phyloP scores from a whole-genome alignment of 2,797 vertebrate genomes.

The Leontocebus nigricollis region DNA sequence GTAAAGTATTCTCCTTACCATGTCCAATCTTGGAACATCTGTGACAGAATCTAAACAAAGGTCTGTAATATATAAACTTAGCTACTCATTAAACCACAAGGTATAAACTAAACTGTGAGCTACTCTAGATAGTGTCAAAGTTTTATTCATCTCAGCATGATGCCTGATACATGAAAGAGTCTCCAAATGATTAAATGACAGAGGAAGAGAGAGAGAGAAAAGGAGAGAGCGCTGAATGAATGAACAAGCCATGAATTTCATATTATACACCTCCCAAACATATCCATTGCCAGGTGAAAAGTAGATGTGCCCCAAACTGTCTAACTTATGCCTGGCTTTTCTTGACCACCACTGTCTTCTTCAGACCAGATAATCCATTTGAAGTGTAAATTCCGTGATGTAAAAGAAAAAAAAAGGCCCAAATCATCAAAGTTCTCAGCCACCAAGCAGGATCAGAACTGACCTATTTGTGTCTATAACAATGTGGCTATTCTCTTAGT shows the following conservation, averaged over 20 bases:
- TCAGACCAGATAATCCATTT: not conserved
- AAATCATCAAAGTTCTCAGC: not conserved
- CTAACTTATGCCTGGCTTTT: not conserved
- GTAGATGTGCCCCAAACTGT: not conserved
- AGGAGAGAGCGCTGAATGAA: not conserved
- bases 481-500: slow-evolving; percentile 80
- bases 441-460: not conserved
- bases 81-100: not conserved
- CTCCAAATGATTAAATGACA: not conserved
- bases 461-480: slow-evolving; percentile 49
- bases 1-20: not conserved
- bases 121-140: not conserved
- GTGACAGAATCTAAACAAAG: not conserved
- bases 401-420: not conserved
- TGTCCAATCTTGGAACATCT: not conserved
- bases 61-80: not conserved
- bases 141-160: not conserved
- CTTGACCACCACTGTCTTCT: not conserved
- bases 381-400: not conserved
- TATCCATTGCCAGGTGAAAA: not conserved
- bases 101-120: not conserved
- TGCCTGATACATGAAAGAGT: not conserved
- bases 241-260: not conserved
- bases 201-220: not conserved
- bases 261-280: not conserved